Base-by-base conservation (phyloP, 1,140 invertebrate genomes). In the Panagrolaimus sp. region DNA sequence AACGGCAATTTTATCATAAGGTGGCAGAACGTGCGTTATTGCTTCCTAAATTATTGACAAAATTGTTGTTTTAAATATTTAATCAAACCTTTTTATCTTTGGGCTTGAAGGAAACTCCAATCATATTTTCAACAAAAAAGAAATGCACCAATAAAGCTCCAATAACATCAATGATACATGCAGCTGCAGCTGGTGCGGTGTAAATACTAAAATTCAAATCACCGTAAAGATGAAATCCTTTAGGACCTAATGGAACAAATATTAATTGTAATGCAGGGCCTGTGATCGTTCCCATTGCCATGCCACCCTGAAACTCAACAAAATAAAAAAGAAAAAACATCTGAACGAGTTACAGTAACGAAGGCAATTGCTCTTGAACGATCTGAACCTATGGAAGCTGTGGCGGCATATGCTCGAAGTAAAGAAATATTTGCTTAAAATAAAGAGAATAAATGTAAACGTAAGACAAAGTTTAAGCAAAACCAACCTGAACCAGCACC, bases 401-500 rank as follows among this genome's bases (percentile, higher is more conserved):
- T 68, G n/a, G 69, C 27, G 0, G 68, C 72, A 51, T 74, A 74
- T 9, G 72, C 63, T 64, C 67, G 62, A 1, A 74, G 63, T 11
- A 74, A 13, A 13, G 62, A 61, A 23, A 67, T 62, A 61, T 74
- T 74, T 63, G 66, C 31, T 65, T n/a, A n/a, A 53, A 8, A 38
- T 38, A 38, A 38, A 38, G 2, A n/a, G 2, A 38, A 38, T 7
- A 38, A 71, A 45, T 27, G n/a, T n/a, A n/a, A 20, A 44, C 4
- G 16, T 25, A 31, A 25, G 8, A 9, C 1, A 0, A 13, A 38
- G 2, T 13, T 69, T 7, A 11, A 20, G 16, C 13, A 45, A n/a
- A 25, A 13, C 16, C 0, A 27, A 57, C 73, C 76, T 53, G 77
- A 77, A 16, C 77, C 77, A 51, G 75, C 67, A 13, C 77, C 77